Evolutionary conservation across 2,888 invertebrate species (phyloP).

Genomic region (Conomelus anceps): DNA sequence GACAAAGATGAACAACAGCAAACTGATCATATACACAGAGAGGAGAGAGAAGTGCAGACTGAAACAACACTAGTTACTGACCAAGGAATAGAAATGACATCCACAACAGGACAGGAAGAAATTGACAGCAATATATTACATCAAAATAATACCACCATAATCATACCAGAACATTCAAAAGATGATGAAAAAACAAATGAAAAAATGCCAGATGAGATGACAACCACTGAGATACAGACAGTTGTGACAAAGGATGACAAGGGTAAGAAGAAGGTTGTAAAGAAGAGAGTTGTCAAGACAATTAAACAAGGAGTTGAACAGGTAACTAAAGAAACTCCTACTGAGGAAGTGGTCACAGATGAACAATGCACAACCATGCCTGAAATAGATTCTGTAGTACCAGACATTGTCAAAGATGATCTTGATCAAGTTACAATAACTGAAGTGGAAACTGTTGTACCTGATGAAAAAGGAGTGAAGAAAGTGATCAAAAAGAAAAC

Average conservation of each 20-base stretch:
- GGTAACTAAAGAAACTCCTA: constrained; percentile 43
- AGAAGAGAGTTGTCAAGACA: constrained; percentile 19
- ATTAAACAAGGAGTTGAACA: constrained; percentile 27
- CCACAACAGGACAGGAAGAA: not conserved
- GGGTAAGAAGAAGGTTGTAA: constrained; percentile 13
- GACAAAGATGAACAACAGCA: not conserved
- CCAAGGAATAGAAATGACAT: not conserved
- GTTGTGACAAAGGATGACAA: constrained; percentile 14
- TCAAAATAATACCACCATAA: too few relatives aligned
- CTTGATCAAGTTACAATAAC: constrained; percentile 23
- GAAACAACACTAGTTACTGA: constrained; percentile 19
- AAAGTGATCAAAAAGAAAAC: constrained; percentile 1
- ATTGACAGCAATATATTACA: too few relatives aligned
- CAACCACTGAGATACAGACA: constrained; percentile 17
- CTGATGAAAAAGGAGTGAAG: not conserved
- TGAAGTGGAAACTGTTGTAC: constrained; percentile 16
- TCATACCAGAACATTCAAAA: too few relatives aligned
- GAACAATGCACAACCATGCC: not conserved
- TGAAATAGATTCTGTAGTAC: constrained; percentile 6
- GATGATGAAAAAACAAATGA: not conserved
- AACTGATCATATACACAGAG: not conserved
- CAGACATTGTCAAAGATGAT: not conserved
- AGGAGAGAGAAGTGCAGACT: constrained; percentile 1
- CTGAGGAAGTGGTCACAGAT: constrained; percentile 39
- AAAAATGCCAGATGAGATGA: not conserved